phyloP scores from a whole-genome alignment of 2,113 vertebrate species.

The Apeltes quadracus region DNA sequence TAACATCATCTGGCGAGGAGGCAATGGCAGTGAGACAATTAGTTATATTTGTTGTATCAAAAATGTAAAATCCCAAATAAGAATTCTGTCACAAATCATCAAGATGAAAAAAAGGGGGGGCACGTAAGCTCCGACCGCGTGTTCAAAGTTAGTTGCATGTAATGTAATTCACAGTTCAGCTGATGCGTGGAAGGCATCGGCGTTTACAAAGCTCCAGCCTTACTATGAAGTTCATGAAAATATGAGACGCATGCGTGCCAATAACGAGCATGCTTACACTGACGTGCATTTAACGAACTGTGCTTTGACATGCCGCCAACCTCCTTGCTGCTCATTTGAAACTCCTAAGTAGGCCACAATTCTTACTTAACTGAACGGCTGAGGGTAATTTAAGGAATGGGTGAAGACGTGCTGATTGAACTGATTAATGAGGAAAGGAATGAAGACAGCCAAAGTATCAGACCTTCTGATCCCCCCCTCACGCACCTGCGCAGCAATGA shows the following conservation, averaged over 20 bases:
- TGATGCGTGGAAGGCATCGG: background rate
- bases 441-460: background rate
- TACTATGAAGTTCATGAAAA: background rate
- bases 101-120: background rate
- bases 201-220: background rate
- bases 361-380: constrained; percentile 38
- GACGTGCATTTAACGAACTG: constrained; percentile 9
- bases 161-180: background rate
- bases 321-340: constrained; percentile 36
- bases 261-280: background rate
- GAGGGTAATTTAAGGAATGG: constrained; percentile 10
- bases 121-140: background rate
- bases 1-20: constrained; percentile 39
- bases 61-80: constrained; percentile 7
- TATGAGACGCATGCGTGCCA: background rate
- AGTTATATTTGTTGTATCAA: constrained; percentile 2
- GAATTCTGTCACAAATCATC: background rate
- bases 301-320: constrained; percentile 7
- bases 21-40: constrained; percentile 32
- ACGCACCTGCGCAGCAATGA: constrained; percentile 28
- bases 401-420: constrained; percentile 35
- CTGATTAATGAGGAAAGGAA: background rate
- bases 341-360: constrained; percentile 35
- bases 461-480: constrained; percentile 1
- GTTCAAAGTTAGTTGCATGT: background rate